A percentile compares a stretch with the other conserved stretches of the same genome.
These are phyloP conservation scores for Drosophila ironensis DNA, from an alignment of 1,140 invertebrate species.

Conservation along the genomic window DNA sequence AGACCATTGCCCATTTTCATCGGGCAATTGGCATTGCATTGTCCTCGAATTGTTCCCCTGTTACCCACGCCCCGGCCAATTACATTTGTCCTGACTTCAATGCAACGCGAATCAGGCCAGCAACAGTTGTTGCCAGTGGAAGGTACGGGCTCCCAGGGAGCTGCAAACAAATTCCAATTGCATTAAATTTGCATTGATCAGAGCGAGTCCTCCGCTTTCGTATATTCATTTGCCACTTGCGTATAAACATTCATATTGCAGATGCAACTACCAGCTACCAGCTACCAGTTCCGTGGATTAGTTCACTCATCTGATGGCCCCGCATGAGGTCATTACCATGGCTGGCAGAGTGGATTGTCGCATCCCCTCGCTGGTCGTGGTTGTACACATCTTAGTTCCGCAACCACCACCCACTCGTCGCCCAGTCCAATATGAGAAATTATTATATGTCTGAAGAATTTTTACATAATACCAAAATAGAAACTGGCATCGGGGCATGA, in stretches of 20 bases:
- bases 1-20: neutral
- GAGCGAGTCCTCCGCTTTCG: constrained; percentile 10
- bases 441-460: constrained; percentile 21
- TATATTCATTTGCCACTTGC: constrained; percentile 35
- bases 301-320: constrained; percentile 26
- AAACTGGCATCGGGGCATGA: constrained; percentile 19
- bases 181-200: constrained; percentile 69
- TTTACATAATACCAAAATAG: constrained; percentile 43
- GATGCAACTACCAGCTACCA: constrained; percentile 29
- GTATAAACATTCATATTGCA: constrained; percentile 50
- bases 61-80: constrained; percentile 23
- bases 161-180: constrained; percentile 42
- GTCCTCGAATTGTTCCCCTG: constrained; percentile 21
- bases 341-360: constrained; percentile 36
- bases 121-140: constrained; percentile 8
- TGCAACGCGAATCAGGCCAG: neutral
- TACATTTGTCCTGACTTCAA: constrained; percentile 41
- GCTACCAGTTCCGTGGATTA: no score
- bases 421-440: constrained; percentile 17
- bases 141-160: neutral
- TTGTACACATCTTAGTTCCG: neutral
- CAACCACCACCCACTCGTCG: neutral
- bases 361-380: neutral
- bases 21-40: constrained; percentile 14
- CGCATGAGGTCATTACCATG: constrained; percentile 3